phyloP scores from a whole-genome alignment of 2,888 invertebrate genomes.

The Drosophila multiciliata region DNA sequence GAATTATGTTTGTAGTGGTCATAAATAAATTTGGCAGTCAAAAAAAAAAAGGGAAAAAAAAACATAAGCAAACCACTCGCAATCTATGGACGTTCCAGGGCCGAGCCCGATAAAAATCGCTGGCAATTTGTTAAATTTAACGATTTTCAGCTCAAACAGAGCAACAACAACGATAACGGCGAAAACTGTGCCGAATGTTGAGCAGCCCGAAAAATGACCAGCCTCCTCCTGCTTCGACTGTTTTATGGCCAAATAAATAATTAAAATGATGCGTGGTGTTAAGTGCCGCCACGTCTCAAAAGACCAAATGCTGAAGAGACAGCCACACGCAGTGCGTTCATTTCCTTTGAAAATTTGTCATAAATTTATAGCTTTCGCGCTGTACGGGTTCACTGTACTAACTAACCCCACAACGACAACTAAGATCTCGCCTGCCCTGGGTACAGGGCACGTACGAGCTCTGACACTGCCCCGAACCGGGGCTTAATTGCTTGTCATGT shows the following conservation, averaged over 20 bases:
- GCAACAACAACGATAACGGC: slow-evolving; percentile 42
- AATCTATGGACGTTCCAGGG: slow-evolving; percentile 72
- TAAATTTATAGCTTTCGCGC: slow-evolving; percentile 76
- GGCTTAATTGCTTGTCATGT: slow-evolving; percentile 77
- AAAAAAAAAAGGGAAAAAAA: slow-evolving; percentile 31
- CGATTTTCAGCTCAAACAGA: slow-evolving; percentile 64
- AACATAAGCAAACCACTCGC: slow-evolving; percentile 29
- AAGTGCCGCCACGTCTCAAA: slow-evolving; percentile 71
- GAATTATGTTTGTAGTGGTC: slow-evolving; percentile 68
- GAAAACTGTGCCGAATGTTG: slow-evolving; percentile 72
- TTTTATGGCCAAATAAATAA: slow-evolving; percentile 80
- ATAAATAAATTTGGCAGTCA: slow-evolving; percentile 72
- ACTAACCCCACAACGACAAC: slow-evolving; percentile 19
- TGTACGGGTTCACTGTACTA: slow-evolving; percentile 67
- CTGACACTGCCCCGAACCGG: slow-evolving; percentile 45
- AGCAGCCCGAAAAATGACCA: slow-evolving; percentile 42
- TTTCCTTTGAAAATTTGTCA: slow-evolving; percentile 80
- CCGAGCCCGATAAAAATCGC: slow-evolving; percentile 77
- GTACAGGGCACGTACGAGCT: slow-evolving; percentile 58
- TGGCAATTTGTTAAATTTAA: slow-evolving; percentile 81
- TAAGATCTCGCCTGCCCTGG: slow-evolving; percentile 31
- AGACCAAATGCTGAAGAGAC: slow-evolving; percentile 26
- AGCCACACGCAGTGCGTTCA: slow-evolving; percentile 74
- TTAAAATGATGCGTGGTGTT: slow-evolving; percentile 80
- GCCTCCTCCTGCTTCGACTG: slow-evolving; percentile 64